Evolutionary conservation across 1,140 invertebrate genomes (phyloP).

Genomic region (Anthonomus grandis): DNA sequence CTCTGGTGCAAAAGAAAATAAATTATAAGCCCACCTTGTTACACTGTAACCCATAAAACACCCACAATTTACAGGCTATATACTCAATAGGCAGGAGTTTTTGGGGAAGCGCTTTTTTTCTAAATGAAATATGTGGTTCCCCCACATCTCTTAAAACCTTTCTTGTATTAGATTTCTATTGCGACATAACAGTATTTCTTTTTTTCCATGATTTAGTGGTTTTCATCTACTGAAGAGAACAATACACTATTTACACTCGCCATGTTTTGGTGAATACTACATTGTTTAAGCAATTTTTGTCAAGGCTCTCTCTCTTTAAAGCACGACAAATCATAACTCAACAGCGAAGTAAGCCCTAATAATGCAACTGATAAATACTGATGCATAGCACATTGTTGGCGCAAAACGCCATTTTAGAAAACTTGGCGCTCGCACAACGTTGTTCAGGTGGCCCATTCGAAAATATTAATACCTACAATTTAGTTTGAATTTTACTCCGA

Average conservation of each 20-base stretch:
- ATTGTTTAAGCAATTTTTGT: too few species aligned
- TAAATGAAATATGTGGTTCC: not conserved
- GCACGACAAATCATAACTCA: too few species aligned
- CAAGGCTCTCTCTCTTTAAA: too few species aligned
- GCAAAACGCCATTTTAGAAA: not conserved
- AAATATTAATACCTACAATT: too few species aligned
- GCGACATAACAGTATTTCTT: not conserved
- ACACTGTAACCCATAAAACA: too few species aligned
- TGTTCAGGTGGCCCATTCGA: conserved; percentile 18
- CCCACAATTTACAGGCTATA: too few species aligned
- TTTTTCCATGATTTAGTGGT: not conserved
- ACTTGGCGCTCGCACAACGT: not conserved
- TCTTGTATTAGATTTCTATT: not conserved
- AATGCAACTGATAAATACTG: not conserved
- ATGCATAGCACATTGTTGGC: not conserved
- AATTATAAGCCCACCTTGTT: too few species aligned
- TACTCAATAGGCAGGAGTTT: not conserved
- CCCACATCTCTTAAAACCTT: too few species aligned
- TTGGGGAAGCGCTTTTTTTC: not conserved
- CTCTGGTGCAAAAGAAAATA: too few species aligned
- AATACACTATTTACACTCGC: not conserved
- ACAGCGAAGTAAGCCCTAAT: not conserved
- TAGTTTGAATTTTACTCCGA: too few species aligned
- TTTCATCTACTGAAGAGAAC: not conserved
- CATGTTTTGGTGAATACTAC: too few species aligned